These are phyloP conservation scores for Dicentrarchus labrax DNA, from an alignment of 2,113 vertebrate genomes.

Conservation along the genomic window DNA sequence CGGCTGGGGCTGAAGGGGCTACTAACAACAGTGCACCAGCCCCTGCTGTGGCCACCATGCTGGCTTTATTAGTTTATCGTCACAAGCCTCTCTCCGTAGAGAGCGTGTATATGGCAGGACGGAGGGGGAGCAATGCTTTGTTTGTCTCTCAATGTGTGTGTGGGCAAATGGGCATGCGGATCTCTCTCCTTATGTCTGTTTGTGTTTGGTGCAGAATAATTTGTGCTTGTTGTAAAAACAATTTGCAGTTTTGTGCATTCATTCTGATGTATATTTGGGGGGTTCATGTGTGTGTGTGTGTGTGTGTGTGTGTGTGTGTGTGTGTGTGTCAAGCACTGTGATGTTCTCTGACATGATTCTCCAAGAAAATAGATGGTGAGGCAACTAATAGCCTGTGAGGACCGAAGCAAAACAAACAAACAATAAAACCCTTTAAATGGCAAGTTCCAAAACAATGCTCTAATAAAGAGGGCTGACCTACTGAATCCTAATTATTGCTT, in stretches of 20 bases:
- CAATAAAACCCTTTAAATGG: conserved; percentile 48
- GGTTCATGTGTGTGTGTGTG: background rate
- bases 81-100: conserved; percentile 64
- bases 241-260: conserved; percentile 6
- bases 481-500: conserved; percentile 61
- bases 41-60: conserved; percentile 72
- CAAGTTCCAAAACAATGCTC: conserved; percentile 47
- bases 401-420: conserved; percentile 56
- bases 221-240: conserved; percentile 9
- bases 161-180: conserved; percentile 14
- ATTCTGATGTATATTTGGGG: background rate
- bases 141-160: conserved; percentile 32
- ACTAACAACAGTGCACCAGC: conserved; percentile 68
- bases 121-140: conserved; percentile 52
- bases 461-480: conserved; percentile 49
- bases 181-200: conserved; percentile 25
- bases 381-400: conserved; percentile 51
- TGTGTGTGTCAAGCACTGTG: conserved; percentile 24
- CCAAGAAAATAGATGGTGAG: conserved; percentile 52
- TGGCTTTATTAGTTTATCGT: conserved; percentile 79
- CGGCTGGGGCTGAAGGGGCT: conserved; percentile 55
- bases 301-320: background rate
- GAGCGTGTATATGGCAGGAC: conserved; percentile 59
- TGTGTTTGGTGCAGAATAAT: conserved; percentile 24
- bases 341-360: conserved; percentile 43